Conservation (phyloP, 2,888 invertebrate genomes). For the Noctua janthe region DNA sequence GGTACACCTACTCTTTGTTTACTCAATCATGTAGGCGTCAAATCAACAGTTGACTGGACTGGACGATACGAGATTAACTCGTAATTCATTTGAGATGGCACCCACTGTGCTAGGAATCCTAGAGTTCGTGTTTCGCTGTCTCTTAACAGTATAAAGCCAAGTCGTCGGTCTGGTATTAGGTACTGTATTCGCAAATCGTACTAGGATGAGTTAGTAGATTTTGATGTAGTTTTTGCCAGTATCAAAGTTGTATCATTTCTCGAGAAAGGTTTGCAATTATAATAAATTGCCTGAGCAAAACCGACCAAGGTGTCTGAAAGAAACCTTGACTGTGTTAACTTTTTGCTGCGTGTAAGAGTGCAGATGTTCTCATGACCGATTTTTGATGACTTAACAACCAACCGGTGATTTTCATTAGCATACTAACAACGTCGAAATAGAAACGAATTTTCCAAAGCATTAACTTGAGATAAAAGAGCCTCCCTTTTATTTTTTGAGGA, state of each 20-base stretch:
- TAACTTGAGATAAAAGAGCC: not conserved
- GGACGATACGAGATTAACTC: conserved; percentile 46
- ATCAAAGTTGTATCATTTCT: not conserved
- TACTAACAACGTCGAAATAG: not conserved
- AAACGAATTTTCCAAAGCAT: not conserved
- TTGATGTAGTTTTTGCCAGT: not conserved
- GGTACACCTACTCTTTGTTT: conserved; percentile 47
- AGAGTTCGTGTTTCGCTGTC: not conserved
- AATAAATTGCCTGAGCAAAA: not conserved
- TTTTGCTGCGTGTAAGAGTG: not conserved
- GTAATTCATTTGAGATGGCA: conserved; percentile 43
- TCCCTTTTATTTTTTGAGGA: not conserved
- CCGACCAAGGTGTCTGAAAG: not conserved
- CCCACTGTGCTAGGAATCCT: conserved; percentile 12
- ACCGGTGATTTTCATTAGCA: not conserved
- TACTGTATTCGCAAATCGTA: not conserved
- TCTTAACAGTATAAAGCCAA: not conserved
- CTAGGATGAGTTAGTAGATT: not conserved
- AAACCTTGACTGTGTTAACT: not conserved
- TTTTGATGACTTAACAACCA: not conserved
- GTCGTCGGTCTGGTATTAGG: not conserved
- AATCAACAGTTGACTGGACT: conserved; percentile 40
- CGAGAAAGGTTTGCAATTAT: not conserved
- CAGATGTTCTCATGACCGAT: not conserved
- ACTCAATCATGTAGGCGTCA: conserved; percentile 50